Conservation (phyloP, 2,113 vertebrate species). For the Ia io region DNA sequence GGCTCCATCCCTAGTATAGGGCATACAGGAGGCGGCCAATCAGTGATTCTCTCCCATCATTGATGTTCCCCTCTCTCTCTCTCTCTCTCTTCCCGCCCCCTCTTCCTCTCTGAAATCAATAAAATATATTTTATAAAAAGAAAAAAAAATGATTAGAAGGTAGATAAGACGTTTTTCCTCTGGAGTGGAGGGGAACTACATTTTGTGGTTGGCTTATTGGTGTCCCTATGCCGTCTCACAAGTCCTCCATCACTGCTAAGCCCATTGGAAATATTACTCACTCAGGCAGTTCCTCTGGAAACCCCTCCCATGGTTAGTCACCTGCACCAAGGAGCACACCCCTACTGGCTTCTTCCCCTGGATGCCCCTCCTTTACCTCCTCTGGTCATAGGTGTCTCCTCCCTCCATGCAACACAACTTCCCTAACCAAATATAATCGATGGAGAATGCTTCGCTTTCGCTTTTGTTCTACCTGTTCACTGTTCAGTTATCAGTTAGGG, state of each 20-base stretch:
- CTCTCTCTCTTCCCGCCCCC: too few relatives aligned
- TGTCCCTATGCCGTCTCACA: neutral
- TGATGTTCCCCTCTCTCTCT: too few relatives aligned
- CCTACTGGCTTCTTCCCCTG: fast-evolving
- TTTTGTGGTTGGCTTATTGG: neutral
- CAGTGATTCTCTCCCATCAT: too few relatives aligned
- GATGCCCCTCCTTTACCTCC: neutral
- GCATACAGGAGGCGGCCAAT: too few relatives aligned
- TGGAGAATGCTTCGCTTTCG: neutral
- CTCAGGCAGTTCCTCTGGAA: neutral
- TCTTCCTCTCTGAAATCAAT: too few relatives aligned
- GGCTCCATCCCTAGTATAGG: too few relatives aligned
- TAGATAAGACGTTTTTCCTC: neutral
- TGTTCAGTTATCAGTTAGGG: neutral
- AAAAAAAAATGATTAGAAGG: neutral
- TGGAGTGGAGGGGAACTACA: neutral
- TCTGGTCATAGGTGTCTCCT: neutral
- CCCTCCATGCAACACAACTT: neutral
- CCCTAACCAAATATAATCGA: neutral
- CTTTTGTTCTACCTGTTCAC: neutral
- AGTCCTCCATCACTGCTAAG: neutral
- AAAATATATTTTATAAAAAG: too few relatives aligned
- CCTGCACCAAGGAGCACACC: neutral
- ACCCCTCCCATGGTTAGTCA: neutral
- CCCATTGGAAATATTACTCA: neutral